Percentiles rank a stretch among this genome's conserved stretches.
Evolutionary conservation across 2,797 vertebrate genomes (phyloP).

Genomic region (Coregonus sp.): DNA sequence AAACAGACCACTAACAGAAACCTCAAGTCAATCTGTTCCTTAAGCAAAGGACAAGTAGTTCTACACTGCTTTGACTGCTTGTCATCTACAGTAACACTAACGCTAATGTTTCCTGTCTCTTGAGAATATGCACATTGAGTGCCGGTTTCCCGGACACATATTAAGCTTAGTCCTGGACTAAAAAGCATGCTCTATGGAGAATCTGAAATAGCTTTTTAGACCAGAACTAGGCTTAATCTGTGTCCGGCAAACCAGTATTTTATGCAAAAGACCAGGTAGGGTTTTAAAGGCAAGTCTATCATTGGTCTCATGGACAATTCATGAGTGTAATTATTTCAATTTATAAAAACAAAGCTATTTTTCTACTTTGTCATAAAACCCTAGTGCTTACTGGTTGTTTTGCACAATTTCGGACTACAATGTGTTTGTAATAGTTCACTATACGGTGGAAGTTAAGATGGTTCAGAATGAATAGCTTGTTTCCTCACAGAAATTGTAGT

Average conservation of each 20-base stretch:
- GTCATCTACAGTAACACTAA: conserved; percentile 8
- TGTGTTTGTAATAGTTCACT: background rate
- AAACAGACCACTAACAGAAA: conserved; percentile 11
- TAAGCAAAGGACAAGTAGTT: conserved; percentile 7
- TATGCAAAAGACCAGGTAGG: conserved; percentile 11
- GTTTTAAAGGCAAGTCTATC: conserved; percentile 5
- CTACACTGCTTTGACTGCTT: background rate
- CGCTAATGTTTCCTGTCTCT: conserved; percentile 22
- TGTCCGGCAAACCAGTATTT: background rate
- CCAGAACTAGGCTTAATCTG: background rate
- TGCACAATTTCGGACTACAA: background rate
- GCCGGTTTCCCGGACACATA: background rate
- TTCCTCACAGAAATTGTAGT: background rate
- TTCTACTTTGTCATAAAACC: conserved; percentile 32
- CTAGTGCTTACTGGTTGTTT: conserved; percentile 2
- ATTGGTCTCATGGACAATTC: conserved; percentile 13
- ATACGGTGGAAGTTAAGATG: background rate
- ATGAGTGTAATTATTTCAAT: conserved; percentile 25
- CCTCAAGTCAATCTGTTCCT: background rate
- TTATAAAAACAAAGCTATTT: conserved; percentile 59
- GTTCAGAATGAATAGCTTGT: background rate
- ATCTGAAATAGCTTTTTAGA: background rate
- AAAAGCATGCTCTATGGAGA: background rate
- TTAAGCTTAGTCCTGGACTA: background rate
- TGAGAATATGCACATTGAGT: conserved; percentile 10